Conservation (phyloP, 2,888 invertebrate species). For the Caradrina clavipalpis region DNA sequence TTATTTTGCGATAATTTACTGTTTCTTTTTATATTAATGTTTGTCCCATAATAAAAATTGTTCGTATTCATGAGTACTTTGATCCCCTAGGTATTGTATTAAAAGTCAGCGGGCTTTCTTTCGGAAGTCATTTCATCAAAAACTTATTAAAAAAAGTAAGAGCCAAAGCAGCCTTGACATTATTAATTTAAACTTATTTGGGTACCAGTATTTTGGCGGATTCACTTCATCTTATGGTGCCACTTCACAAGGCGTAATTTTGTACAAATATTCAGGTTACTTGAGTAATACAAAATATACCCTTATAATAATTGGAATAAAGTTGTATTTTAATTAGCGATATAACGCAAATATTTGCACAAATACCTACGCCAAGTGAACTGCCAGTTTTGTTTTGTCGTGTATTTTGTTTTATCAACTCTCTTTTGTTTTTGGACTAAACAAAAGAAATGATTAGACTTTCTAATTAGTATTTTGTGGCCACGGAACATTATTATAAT, state of each 20-base stretch:
- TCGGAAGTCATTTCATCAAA: not conserved
- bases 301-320: too few relatives aligned
- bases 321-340: too few relatives aligned
- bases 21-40: too few relatives aligned
- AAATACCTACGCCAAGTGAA: too few relatives aligned
- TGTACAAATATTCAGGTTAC: too few relatives aligned
- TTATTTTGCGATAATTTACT: too few relatives aligned
- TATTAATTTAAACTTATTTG: not conserved
- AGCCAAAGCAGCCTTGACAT: not conserved
- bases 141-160: not conserved
- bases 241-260: too few relatives aligned
- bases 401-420: conserved; percentile 7
- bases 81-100: too few relatives aligned
- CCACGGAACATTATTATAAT: not conserved
- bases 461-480: conserved; percentile 17
- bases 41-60: too few relatives aligned
- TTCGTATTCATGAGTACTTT: too few relatives aligned
- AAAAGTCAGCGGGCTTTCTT: not conserved
- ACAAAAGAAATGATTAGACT: conserved; percentile 2
- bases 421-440: conserved; percentile 13
- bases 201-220: not conserved
- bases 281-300: too few relatives aligned
- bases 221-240: not conserved
- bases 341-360: too few relatives aligned
- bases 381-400: not conserved